Base-by-base conservation (phyloP, 1,140 invertebrate species). In the Colletes latitarsis region DNA sequence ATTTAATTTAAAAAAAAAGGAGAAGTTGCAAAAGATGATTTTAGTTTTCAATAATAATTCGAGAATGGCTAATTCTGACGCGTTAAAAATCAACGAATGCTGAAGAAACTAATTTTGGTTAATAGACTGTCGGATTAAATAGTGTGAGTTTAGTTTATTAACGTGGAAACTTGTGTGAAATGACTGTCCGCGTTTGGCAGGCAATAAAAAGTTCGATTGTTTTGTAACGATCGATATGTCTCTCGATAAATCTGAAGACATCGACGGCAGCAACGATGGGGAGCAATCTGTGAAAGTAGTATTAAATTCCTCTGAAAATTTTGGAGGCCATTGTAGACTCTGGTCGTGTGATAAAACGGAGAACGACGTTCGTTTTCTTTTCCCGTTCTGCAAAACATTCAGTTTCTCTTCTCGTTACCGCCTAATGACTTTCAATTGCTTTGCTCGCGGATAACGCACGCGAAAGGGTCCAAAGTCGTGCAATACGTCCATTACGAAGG, bases 321-420 rank as follows among this genome's bases (percentile, higher is more conserved):
- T 79, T 66, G 77, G 75, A 86, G 81, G 70, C 63, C 82, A 71
- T 81, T 39, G 69, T 85, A 84, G 85, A 88, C 88, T 90, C 82
- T 66, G 81, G 81, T 82, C 68, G 86, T 89, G 88, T 89, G 88
- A 89, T 89, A 83, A 86, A 81, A 66, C 53, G 79, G 70, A 60
- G 77, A 74, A 82, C 81, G 88, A 84, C 76, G 79, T 76, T 57
- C 41, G 39, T 72, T 21, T 17, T 14, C 6, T 14, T 46, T 17
- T 52, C 21, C 39, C 14, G 4, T 39, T 5, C 60, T 66, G 17
- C 1, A 15, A 46, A 43, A 2, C 49, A 17, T 21, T 8, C 15
- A 30, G 0, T 46, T 30, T 46, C 14, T 30, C 43, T 12, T 30
- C 43, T 43, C 43, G 43, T 43, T 43, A 43, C 8, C 43, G 8